These are phyloP conservation scores for Pseudanteris insignis DNA, from an alignment of 2,888 invertebrate species.

Conservation along the genomic window DNA sequence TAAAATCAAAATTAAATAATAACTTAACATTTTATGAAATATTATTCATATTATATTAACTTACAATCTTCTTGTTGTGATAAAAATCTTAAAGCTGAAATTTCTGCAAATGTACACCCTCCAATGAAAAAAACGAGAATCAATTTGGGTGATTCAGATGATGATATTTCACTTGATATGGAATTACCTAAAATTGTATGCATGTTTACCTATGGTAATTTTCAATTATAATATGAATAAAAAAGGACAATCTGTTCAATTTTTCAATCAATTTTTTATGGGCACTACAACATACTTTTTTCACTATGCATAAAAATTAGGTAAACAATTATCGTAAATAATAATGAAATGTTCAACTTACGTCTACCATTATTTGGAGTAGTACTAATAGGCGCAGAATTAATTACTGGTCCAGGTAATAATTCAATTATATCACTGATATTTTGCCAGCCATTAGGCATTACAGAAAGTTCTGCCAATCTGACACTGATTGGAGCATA, in stretches of 20 bases:
- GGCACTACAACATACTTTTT: too few relatives aligned
- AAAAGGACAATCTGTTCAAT: too few relatives aligned
- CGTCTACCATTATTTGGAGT: conserved; percentile 48
- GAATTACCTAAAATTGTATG: conserved; percentile 64
- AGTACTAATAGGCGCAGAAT: conserved; percentile 46
- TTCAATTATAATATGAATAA: conserved; percentile 21
- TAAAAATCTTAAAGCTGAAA: conserved; percentile 78
- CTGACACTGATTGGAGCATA: conserved; percentile 94
- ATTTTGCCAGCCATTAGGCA: conserved; percentile 80
- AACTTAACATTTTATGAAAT: too few relatives aligned
- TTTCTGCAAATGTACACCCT: conserved; percentile 96
- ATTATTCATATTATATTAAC: conserved; percentile 19
- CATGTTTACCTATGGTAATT: too few relatives aligned
- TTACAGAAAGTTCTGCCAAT: conserved; percentile 81
- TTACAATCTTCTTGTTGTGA: conserved; percentile 78
- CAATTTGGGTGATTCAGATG: conserved; percentile 72
- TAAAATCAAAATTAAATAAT: too few relatives aligned
- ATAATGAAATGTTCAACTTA: too few relatives aligned
- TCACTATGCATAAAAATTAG: conserved; percentile 2
- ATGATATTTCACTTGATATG: conserved; percentile 65
- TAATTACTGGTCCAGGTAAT: conserved; percentile 80
- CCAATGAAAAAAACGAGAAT: conserved; percentile 95
- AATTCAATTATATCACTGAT: conserved; percentile 85
- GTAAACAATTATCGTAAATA: too few relatives aligned
- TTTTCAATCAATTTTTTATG: too few relatives aligned